These are phyloP conservation scores for Aphelocoma californica DNA, from an alignment of 2,797 vertebrate genomes.

Conservation along the genomic window DNA sequence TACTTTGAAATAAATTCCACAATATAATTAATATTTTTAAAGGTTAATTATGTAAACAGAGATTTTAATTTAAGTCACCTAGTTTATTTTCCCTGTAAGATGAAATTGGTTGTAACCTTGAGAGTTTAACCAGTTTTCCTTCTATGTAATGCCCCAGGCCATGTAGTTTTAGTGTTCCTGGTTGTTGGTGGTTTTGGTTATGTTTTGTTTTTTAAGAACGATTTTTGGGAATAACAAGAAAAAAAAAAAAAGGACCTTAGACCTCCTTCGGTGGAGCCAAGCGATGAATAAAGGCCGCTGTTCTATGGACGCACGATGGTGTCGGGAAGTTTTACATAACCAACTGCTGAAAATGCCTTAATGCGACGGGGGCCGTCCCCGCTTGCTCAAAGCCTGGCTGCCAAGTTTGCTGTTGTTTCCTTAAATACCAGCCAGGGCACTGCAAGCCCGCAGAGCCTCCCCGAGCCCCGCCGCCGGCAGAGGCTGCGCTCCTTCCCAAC, in stretches of 20 bases:
- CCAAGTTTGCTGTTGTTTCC: neutral
- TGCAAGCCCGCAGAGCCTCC: neutral
- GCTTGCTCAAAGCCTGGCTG: neutral
- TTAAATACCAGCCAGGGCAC: neutral
- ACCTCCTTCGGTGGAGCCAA: neutral
- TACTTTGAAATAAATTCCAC: neutral
- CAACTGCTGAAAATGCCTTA: neutral
- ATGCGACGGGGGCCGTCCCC: neutral
- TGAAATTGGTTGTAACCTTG: neutral
- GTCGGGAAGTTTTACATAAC: slow-evolving; percentile 15
- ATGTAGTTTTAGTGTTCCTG: neutral
- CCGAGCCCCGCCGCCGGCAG: neutral
- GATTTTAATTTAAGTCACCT: neutral
- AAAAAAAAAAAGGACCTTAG: neutral
- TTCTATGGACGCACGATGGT: neutral
- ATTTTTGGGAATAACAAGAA: neutral
- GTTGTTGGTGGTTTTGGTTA: neutral
- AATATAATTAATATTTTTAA: neutral
- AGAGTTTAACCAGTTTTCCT: neutral
- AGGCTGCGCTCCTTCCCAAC: neutral
- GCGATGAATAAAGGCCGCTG: neutral
- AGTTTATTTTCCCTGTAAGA: neutral
- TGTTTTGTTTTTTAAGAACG: neutral
- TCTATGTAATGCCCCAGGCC: neutral
- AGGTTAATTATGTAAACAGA: neutral